phyloP scores from a whole-genome alignment of 2,113 vertebrate species.

The Erpornis zantholeuca region DNA sequence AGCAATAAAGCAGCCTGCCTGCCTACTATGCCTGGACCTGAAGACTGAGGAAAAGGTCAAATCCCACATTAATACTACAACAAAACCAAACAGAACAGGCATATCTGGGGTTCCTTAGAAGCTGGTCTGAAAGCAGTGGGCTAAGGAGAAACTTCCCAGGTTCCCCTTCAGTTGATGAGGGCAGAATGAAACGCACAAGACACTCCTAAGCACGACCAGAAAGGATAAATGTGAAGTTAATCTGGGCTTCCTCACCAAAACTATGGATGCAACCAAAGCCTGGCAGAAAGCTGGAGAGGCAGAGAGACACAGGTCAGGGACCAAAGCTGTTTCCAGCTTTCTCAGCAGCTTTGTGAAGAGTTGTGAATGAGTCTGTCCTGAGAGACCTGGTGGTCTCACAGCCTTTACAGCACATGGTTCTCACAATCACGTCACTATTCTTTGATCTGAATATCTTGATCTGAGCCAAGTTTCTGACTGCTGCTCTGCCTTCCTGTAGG shows the following conservation, averaged over 20 bases:
- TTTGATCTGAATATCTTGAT: no score
- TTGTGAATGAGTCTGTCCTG: background rate
- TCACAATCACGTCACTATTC: background rate
- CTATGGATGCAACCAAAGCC: background rate
- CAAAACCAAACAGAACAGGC: background rate
- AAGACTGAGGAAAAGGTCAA: background rate
- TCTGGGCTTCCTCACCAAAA: background rate
- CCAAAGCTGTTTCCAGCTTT: background rate
- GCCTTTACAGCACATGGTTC: fast-evolving
- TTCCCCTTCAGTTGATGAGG: background rate
- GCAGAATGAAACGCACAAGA: background rate
- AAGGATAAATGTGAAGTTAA: background rate
- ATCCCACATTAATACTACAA: background rate
- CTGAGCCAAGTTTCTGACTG: background rate
- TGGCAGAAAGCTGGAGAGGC: background rate
- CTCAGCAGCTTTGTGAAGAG: background rate
- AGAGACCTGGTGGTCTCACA: background rate
- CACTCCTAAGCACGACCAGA: background rate
- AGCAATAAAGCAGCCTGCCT: background rate
- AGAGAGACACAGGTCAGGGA: background rate
- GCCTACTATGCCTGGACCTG: background rate
- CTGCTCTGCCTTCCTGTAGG: conserved; percentile 3
- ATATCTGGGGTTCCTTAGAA: background rate
- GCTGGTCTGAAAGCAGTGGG: background rate
- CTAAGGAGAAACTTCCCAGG: background rate